Percentiles rank a stretch among this genome's conserved stretches.
Conservation (phyloP, 2,797 vertebrate species). For the Lacerta viridis region DNA sequence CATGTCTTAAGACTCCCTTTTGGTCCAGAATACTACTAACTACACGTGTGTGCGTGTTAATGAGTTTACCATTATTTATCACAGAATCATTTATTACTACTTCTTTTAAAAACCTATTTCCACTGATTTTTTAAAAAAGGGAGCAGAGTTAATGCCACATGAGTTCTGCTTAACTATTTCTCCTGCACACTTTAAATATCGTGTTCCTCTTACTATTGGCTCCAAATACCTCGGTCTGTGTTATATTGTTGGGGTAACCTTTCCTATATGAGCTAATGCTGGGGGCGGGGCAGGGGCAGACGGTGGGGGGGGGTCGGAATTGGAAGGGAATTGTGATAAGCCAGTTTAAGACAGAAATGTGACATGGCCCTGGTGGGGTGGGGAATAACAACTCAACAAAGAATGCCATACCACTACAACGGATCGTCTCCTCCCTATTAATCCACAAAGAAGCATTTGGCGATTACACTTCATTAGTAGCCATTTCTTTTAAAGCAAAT, state of each 20-base stretch:
- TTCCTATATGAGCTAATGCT: neutral
- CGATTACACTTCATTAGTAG: neutral
- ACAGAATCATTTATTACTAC: too few relatives aligned
- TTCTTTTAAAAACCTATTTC: neutral
- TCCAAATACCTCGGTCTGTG: neutral
- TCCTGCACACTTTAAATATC: neutral
- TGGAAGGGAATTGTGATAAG: neutral
- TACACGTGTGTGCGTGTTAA: neutral
- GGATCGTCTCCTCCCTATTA: neutral
- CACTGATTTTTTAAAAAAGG: neutral
- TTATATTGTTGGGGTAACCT: neutral
- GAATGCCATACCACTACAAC: neutral
- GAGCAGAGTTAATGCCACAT: too few relatives aligned
- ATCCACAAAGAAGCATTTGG: neutral
- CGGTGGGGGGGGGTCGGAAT: neutral
- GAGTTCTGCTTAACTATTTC: neutral
- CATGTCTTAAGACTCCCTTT: neutral
- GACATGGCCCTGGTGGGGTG: neutral
- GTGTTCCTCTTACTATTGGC: neutral
- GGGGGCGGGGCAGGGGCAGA: too few relatives aligned
- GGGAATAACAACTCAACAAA: neutral
- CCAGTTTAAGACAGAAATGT: neutral
- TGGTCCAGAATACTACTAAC: neutral
- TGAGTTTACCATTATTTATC: neutral
- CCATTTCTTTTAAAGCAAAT: neutral